Percentiles rank a stretch among this genome's conserved stretches.
Conservation (phyloP, 23 tunicate genomes). For the Diplosoma virens region DNA sequence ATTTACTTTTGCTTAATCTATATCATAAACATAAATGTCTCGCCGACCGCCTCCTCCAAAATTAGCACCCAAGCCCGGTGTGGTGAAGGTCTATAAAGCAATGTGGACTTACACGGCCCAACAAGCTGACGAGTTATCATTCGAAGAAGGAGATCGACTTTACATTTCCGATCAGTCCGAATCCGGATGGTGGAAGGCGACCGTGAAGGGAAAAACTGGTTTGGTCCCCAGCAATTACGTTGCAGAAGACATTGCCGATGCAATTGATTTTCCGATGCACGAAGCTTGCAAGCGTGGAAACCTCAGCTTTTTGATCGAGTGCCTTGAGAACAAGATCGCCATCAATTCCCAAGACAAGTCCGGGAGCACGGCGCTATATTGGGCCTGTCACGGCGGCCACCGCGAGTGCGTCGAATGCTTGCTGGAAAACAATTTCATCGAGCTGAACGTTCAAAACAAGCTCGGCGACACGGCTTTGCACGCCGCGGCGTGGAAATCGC, state of each 20-base stretch:
- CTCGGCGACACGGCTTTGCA: constrained; percentile 87
- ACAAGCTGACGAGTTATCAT: constrained; percentile 76
- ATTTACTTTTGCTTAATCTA: background rate
- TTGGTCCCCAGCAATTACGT: constrained; percentile 92
- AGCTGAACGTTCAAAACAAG: constrained; percentile 72
- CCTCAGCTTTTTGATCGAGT: constrained; percentile 61
- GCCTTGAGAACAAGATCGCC: constrained; percentile 63
- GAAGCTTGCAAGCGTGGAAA: constrained; percentile 98
- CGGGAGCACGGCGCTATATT: constrained; percentile 85
- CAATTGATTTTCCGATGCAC: constrained; percentile 93
- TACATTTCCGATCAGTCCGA: constrained; percentile 79
- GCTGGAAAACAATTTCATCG: constrained; percentile 42
- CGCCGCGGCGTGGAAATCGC: constrained; percentile 85
- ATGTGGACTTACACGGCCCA: constrained; percentile 60
- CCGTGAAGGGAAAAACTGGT: constrained; percentile 85
- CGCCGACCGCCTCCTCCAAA: constrained; percentile 72
- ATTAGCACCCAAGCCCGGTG: constrained; percentile 86
- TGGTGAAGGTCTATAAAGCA: constrained; percentile 85
- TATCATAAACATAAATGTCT: constrained; percentile 4
- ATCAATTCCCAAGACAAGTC: constrained; percentile 78
- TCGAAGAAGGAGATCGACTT: constrained; percentile 90
- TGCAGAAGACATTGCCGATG: constrained; percentile 67
- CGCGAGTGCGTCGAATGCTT: constrained; percentile 60
- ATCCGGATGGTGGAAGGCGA: constrained; percentile 75
- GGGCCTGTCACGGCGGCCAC: constrained; percentile 98